A percentile compares a stretch with the other conserved stretches of the same genome.
Evolutionary conservation across 2,888 invertebrate species (phyloP).

Genomic region (Lasioglossum marginatum): DNA sequence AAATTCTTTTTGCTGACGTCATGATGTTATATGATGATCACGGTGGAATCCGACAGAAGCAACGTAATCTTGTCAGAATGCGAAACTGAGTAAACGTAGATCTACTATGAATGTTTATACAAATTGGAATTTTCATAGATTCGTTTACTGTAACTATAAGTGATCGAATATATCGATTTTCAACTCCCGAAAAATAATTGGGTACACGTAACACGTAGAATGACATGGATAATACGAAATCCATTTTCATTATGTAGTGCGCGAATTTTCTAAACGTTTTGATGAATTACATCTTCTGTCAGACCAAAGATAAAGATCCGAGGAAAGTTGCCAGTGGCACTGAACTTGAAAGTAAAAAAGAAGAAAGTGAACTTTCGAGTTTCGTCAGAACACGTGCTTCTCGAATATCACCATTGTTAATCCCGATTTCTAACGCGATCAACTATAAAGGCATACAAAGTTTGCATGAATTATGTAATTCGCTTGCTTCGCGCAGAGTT

Average conservation of each 20-base stretch:
- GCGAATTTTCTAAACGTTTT: neutral
- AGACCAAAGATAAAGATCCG: neutral
- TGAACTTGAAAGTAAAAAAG: conserved; percentile 25
- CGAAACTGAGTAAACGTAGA: neutral
- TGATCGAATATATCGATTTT: neutral
- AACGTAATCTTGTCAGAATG: neutral
- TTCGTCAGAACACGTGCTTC: conserved; percentile 14
- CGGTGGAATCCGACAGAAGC: neutral
- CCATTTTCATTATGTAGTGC: neutral
- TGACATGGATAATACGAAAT: neutral
- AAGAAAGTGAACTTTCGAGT: conserved; percentile 17
- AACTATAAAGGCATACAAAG: neutral
- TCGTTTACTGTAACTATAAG: too few relatives aligned
- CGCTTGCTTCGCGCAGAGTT: neutral
- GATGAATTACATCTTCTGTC: neutral
- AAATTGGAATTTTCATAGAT: neutral
- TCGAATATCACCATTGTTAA: conserved; percentile 5
- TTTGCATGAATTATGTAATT: neutral
- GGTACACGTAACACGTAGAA: neutral
- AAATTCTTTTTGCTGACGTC: neutral
- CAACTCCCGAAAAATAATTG: neutral
- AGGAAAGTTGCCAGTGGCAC: neutral
- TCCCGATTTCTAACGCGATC: conserved; percentile 2
- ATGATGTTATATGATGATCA: neutral
- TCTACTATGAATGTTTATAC: neutral